Conservation (phyloP, 2,888 invertebrate genomes). For the Smittia sp. region DNA sequence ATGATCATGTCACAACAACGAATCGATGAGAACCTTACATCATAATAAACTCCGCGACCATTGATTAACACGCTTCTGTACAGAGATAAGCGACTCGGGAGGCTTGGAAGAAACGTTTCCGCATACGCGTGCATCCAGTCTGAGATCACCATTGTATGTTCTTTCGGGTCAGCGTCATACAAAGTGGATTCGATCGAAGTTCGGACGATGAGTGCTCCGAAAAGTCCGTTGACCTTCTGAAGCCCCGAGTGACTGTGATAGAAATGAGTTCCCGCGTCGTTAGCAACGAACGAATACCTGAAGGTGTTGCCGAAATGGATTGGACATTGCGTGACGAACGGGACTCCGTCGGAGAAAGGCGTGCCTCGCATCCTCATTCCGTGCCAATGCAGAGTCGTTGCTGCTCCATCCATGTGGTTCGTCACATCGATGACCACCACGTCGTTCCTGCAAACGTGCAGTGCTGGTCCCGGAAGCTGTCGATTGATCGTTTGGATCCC, state of each 20-base stretch:
- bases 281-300: slow-evolving; percentile 67
- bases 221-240: slow-evolving; percentile 77
- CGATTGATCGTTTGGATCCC: slow-evolving; percentile 55
- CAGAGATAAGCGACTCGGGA: slow-evolving; percentile 44
- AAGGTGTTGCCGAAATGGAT: slow-evolving; percentile 67
- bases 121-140: slow-evolving; percentile 74
- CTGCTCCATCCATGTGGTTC: slow-evolving; percentile 67
- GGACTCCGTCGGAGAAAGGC: slow-evolving; percentile 74
- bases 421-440: slow-evolving; percentile 69
- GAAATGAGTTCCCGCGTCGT: slow-evolving; percentile 74
- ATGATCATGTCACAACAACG: background rate
- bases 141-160: slow-evolving; percentile 68
- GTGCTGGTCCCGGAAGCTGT: slow-evolving; percentile 55
- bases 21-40: background rate
- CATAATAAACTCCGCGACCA: slow-evolving; percentile 46
- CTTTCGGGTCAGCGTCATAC: slow-evolving; percentile 70
- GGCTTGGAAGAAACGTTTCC: slow-evolving; percentile 47
- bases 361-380: slow-evolving; percentile 60
- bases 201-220: slow-evolving; percentile 71
- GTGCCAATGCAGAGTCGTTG: slow-evolving; percentile 74
- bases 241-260: slow-evolving; percentile 67
- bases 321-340: slow-evolving; percentile 78
- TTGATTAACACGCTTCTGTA: slow-evolving; percentile 47
- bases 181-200: slow-evolving; percentile 62
- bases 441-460: slow-evolving; percentile 65